A percentile compares a stretch with the other conserved stretches of the same genome.
These are phyloP conservation scores for Halisarca cf. caerulea DNA, from an alignment of 37 sponge, comb jelly and placozoan genomes.

Conservation along the genomic window DNA sequence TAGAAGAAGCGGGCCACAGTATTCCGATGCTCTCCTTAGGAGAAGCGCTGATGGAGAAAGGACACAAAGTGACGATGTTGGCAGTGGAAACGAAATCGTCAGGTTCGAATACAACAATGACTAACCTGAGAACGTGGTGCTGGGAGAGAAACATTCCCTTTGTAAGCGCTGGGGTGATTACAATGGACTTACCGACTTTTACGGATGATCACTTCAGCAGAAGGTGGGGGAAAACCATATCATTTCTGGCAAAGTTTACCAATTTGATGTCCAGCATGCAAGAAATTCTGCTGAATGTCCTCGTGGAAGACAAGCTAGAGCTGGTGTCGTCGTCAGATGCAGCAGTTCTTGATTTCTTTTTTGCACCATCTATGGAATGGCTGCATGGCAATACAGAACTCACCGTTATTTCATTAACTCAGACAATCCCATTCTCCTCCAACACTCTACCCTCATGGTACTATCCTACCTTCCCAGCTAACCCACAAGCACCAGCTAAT, in stretches of 20 bases:
- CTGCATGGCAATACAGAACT: background rate
- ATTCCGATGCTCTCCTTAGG: constrained; percentile 23
- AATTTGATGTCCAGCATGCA: too few species aligned
- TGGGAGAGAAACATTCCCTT: background rate
- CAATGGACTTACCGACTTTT: background rate
- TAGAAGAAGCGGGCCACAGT: constrained; percentile 26
- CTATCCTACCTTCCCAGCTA: background rate
- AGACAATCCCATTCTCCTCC: background rate
- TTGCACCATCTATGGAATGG: background rate
- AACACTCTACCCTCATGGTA: background rate
- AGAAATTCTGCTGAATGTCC: too few species aligned
- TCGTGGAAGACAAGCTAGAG: background rate
- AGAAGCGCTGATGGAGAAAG: constrained; percentile 50
- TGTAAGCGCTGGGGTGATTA: background rate
- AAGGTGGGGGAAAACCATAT: too few species aligned
- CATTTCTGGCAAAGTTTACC: too few species aligned
- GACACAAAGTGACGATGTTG: constrained; percentile 59
- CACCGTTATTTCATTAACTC: background rate
- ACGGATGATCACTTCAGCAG: too few species aligned
- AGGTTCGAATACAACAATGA: too few species aligned
- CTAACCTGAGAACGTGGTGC: background rate
- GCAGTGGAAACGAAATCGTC: background rate
- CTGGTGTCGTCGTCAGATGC: background rate
- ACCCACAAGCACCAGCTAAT: too few species aligned
- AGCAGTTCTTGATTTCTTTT: background rate